Conservation (phyloP, 2,113 vertebrate genomes). For the Archilochus colubris region DNA sequence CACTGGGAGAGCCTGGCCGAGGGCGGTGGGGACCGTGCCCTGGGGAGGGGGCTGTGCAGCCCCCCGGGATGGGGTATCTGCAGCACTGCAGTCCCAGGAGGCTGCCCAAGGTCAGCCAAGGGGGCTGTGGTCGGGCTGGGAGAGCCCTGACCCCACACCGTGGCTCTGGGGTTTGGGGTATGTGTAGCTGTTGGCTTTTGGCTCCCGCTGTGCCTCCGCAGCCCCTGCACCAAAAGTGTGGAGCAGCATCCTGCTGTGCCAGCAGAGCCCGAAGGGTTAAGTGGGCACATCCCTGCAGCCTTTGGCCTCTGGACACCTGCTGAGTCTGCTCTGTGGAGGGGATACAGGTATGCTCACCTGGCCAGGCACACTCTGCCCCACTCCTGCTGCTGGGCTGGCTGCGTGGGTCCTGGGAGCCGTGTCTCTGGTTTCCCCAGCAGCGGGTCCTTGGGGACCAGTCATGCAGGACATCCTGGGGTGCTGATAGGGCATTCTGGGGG, state of each 20-base stretch:
- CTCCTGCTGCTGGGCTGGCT: fast-evolving
- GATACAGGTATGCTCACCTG: fast-evolving
- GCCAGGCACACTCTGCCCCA: fast-evolving
- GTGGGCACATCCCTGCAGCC: background rate
- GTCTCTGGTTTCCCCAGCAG: background rate
- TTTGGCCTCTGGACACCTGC: fast-evolving
- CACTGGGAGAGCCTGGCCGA: fast-evolving
- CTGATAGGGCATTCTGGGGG: background rate
- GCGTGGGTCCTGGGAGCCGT: background rate
- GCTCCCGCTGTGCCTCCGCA: fast-evolving
- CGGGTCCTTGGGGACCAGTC: fast-evolving
- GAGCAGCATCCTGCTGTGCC: fast-evolving
- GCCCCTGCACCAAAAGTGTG: background rate
- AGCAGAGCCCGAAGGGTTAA: fast-evolving
- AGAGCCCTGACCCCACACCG: background rate
- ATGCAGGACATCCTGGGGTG: fast-evolving
- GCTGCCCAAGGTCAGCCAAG: background rate
- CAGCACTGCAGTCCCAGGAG: background rate
- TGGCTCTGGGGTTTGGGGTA: background rate
- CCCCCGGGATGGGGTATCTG: fast-evolving
- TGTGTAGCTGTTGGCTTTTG: fast-evolving
- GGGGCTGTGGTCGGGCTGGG: background rate
- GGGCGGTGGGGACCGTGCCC: fast-evolving
- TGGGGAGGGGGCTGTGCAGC: background rate
- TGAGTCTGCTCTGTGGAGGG: fast-evolving